phyloP scores from a whole-genome alignment of 2,888 invertebrate species.

The Philonicus albiceps region DNA sequence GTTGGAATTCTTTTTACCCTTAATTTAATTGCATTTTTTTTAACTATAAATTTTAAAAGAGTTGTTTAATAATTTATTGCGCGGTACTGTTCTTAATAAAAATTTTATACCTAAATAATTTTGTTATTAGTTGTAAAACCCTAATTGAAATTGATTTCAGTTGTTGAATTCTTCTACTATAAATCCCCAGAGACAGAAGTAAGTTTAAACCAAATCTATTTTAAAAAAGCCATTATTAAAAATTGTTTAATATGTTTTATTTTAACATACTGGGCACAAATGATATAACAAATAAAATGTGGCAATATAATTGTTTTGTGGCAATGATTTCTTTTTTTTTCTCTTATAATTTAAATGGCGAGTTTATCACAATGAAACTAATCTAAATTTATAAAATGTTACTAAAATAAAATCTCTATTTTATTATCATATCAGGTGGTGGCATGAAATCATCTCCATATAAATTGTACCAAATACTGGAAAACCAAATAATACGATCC shows the following conservation, averaged over 20 bases:
- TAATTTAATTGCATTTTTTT: not conserved
- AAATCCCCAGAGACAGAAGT: not conserved
- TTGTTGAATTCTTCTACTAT: not conserved
- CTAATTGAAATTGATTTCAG: too few species aligned
- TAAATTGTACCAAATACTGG: slow-evolving; percentile 78
- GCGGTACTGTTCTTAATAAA: not conserved
- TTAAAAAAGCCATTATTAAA: not conserved
- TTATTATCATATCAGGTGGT: slow-evolving; percentile 58
- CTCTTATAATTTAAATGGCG: not conserved
- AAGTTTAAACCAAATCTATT: not conserved
- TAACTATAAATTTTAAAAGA: not conserved
- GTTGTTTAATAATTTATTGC: not conserved
- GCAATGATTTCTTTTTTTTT: not conserved
- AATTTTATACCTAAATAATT: not conserved
- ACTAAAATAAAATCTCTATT: slow-evolving; percentile 48
- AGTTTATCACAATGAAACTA: slow-evolving; percentile 19
- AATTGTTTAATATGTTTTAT: not conserved
- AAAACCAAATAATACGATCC: slow-evolving; percentile 80
- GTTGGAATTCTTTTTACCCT: not conserved
- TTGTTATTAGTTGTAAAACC: not conserved
- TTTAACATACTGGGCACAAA: not conserved
- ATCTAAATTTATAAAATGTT: not conserved
- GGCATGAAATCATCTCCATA: slow-evolving; percentile 70
- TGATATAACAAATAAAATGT: not conserved
- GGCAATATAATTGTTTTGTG: not conserved